A percentile compares a stretch with the other conserved stretches of the same genome.
Evolutionary conservation across 2,888 invertebrate genomes (phyloP).

Genomic region (Caenorhabditis uteleia): DNA sequence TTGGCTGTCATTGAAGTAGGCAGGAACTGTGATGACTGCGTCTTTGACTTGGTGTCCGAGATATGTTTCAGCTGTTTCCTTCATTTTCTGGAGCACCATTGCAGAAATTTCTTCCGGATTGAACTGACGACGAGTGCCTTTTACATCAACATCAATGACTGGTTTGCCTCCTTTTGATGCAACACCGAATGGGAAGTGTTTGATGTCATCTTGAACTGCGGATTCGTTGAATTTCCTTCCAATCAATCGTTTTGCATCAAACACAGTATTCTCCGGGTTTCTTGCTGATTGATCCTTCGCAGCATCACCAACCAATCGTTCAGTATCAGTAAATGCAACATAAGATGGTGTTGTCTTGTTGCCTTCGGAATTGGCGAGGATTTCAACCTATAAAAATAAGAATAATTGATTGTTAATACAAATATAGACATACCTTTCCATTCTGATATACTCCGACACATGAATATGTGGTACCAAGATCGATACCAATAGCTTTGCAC

Average conservation of each 20-base stretch:
- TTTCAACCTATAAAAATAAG: slow-evolving; percentile 70
- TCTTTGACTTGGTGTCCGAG: slow-evolving; percentile 70
- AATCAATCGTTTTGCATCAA: slow-evolving; percentile 71
- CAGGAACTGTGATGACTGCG: slow-evolving; percentile 87
- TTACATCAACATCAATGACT: slow-evolving; percentile 78
- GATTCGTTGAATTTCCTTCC: slow-evolving; percentile 72
- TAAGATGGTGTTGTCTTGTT: slow-evolving; percentile 79
- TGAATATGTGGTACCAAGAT: slow-evolving; percentile 44
- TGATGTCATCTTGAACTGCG: slow-evolving; percentile 69
- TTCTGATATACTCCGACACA: slow-evolving; percentile 48
- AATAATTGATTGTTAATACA: neutral
- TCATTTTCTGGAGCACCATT: slow-evolving; percentile 66
- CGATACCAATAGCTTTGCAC: slow-evolving; percentile 46
- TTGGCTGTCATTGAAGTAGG: slow-evolving; percentile 79
- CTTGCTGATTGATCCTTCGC: slow-evolving; percentile 73
- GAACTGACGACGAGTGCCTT: slow-evolving; percentile 81
- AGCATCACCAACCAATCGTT: slow-evolving; percentile 72
- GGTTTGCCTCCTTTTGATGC: slow-evolving; percentile 47
- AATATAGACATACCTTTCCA: slow-evolving; percentile 28
- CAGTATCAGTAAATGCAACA: slow-evolving; percentile 73
- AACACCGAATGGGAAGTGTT: slow-evolving; percentile 66
- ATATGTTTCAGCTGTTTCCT: slow-evolving; percentile 71
- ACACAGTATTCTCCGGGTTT: slow-evolving; percentile 69
- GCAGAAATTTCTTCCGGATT: slow-evolving; percentile 67
- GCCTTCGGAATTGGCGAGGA: slow-evolving; percentile 74